These are phyloP conservation scores for Enhydra lutris DNA, from an alignment of 2,113 vertebrate genomes.

Conservation along the genomic window DNA sequence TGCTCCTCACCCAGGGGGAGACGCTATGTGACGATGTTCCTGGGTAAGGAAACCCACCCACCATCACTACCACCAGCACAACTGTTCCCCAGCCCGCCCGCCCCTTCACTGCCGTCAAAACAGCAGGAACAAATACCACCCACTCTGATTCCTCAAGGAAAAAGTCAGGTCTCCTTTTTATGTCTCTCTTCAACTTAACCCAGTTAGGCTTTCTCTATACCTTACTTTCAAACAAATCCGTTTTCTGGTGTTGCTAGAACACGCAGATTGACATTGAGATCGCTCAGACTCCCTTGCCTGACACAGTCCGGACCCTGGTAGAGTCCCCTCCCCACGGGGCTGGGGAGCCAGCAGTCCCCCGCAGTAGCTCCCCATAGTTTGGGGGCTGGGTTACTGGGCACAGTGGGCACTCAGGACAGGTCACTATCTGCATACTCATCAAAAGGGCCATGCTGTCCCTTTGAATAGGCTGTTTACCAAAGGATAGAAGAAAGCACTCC, in stretches of 20 bases:
- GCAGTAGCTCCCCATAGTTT: not conserved
- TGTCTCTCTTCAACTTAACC: constrained; percentile 55
- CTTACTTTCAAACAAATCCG: constrained; percentile 19
- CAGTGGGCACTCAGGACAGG: not conserved
- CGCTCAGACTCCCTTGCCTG: not conserved
- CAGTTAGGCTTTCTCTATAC: constrained; percentile 50
- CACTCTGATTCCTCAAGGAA: constrained; percentile 53
- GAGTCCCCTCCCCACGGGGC: not conserved
- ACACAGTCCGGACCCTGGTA: not conserved
- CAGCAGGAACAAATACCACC: constrained; percentile 65
- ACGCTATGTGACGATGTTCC: not conserved
- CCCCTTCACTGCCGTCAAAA: constrained; percentile 69
- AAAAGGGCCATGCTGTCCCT: not conserved
- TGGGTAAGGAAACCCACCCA: constrained; percentile 40
- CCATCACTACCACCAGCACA: constrained; percentile 16
- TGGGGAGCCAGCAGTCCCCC: not conserved
- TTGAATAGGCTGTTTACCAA: not conserved
- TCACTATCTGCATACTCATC: not conserved
- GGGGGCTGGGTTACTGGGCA: not conserved
- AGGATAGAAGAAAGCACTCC: not conserved
- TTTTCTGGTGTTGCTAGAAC: constrained; percentile 31
- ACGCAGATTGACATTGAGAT: not conserved
- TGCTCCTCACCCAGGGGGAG: not conserved
- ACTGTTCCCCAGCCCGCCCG: constrained; percentile 42
- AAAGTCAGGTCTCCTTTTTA: constrained; percentile 53